Evolutionary conservation across 2,888 invertebrate genomes (phyloP), one percentile per base, ranked within the genome.

Genomic region (Meiosimyza platycephala): DNA sequence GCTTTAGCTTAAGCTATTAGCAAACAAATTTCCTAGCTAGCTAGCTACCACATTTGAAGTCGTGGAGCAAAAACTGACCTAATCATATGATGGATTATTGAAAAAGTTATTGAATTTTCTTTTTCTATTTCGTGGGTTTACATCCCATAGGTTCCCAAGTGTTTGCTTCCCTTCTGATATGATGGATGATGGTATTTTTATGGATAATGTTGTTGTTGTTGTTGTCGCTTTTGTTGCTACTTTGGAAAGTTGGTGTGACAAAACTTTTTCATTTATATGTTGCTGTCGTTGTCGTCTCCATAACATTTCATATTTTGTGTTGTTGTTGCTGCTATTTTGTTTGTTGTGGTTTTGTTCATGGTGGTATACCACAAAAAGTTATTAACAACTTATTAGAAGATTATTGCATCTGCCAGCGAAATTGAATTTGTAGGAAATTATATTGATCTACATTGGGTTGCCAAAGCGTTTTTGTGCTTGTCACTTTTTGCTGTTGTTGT

Each of bases 61-160:
- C 40, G 9, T 40, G 15, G 12, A n/a, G 16, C 12, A 64, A 64
- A 64, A 64, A 64, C 64, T 50, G 64, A 64, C 64, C 64, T 64
- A 64, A 76, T 75, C 75, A 76, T 76, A 74, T 78, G 76, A 76
- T 76, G 75, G 76, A 76, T 77, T 77, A 77, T 77, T 76, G 77
- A 75, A 76, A 78, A 78, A 78, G 76, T 78, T 78, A 75, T 76
- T 72, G 60, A 70, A 74, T 59, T 76, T 75, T 71, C 71, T 70
- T 59, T 12, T 59, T 68, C 52, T 4, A 54, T 60, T 47, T 71
- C 69, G 59, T 62, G 16, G 66, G 68, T 62, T 63, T 54, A 72
- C 72, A 40, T 40, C 40, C 40, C 40, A 40, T 40, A 9, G 4
- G 40, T 40, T 40, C 9, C 40, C 40, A 9, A 40, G 40, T 40